These are phyloP conservation scores for Halcyon chelicuti DNA, from an alignment of 2,797 vertebrate species.

Conservation along the genomic window DNA sequence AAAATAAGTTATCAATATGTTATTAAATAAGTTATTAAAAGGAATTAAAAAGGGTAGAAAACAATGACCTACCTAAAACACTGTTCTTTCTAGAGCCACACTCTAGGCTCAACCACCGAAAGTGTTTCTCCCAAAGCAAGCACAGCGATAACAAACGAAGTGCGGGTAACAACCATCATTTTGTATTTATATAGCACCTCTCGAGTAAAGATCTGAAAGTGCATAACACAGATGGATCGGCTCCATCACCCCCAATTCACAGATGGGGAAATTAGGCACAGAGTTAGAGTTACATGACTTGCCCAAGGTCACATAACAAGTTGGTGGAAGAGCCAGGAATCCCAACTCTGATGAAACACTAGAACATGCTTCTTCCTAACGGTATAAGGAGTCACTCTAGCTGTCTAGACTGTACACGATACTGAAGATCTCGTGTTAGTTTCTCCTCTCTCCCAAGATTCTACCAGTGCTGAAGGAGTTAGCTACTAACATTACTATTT, in stretches of 20 bases:
- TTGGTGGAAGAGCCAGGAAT: conserved; percentile 38
- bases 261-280: conserved; percentile 48
- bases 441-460: background rate
- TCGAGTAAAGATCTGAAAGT: conserved; percentile 49
- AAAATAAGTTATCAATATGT: background rate
- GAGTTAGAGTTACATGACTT: background rate
- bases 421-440: background rate
- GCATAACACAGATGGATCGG: conserved; percentile 26
- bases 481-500: background rate
- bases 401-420: background rate
- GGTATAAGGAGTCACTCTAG: background rate
- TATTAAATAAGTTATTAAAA: conserved; percentile 15
- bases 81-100: background rate
- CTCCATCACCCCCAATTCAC: conserved; percentile 39
- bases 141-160: background rate
- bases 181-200: conserved; percentile 37
- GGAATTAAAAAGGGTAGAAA: conserved; percentile 16
- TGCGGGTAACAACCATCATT: background rate
- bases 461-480: background rate
- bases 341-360: background rate
- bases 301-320: conserved; percentile 32
- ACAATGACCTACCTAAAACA: background rate
- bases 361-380: conserved; percentile 1
- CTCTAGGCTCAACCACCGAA: conserved; percentile 30
- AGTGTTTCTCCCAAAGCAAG: background rate